Evolutionary conservation across 2,888 invertebrate species (phyloP).

Genomic region (Parelbella ahira): DNA sequence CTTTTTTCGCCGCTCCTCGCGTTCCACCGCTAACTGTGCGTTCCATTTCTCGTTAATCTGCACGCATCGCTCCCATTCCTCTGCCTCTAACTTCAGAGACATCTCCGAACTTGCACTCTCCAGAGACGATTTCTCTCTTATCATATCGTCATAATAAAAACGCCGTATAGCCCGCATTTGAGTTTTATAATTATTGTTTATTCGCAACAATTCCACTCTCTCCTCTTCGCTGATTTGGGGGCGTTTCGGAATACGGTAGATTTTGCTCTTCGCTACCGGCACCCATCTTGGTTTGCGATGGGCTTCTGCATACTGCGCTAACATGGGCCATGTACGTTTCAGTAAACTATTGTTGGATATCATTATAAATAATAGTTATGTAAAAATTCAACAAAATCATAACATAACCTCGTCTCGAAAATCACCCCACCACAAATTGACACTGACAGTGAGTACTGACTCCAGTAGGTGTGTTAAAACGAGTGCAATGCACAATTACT

Average conservation of each 20-base stretch:
- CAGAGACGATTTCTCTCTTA: slow-evolving; percentile 68
- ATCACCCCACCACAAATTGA: too few species aligned
- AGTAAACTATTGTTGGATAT: slow-evolving; percentile 43
- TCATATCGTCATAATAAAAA: slow-evolving; percentile 77
- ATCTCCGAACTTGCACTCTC: slow-evolving; percentile 77
- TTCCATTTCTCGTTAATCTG: slow-evolving; percentile 87
- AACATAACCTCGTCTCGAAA: slow-evolving; percentile 27
- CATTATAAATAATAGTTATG: slow-evolving; percentile 24
- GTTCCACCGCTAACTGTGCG: slow-evolving; percentile 75
- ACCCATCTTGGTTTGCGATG: slow-evolving; percentile 89
- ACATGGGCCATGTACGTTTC: slow-evolving; percentile 53
- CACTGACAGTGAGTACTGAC: too few species aligned
- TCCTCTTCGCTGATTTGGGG: slow-evolving; percentile 83
- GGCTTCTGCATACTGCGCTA: slow-evolving; percentile 58
- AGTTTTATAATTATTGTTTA: slow-evolving; percentile 86
- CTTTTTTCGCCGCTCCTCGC: slow-evolving; percentile 79
- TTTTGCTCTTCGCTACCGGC: slow-evolving; percentile 89
- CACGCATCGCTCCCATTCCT: slow-evolving; percentile 82
- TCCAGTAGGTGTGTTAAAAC: too few species aligned
- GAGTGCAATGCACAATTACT: too few species aligned
- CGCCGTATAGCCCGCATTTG: slow-evolving; percentile 77
- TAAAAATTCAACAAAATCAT: neutral
- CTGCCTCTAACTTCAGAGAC: slow-evolving; percentile 79
- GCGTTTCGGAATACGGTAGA: slow-evolving; percentile 84
- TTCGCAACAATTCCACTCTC: slow-evolving; percentile 81